A percentile compares a stretch with the other conserved stretches of the same genome.
Evolutionary conservation across 2,113 vertebrate species (phyloP).

Genomic region (Brachypteracias leptosomus): DNA sequence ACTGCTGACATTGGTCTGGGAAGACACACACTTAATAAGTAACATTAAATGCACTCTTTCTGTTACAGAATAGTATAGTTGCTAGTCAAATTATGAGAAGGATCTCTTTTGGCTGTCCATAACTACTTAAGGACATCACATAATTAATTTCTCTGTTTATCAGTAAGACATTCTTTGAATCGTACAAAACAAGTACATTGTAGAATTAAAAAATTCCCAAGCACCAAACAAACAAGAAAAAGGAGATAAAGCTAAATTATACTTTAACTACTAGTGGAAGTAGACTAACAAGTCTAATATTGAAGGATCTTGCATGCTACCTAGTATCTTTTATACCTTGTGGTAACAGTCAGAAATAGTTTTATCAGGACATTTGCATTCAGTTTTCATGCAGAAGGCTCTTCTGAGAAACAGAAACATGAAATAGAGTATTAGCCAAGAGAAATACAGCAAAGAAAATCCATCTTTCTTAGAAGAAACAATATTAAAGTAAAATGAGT

Average conservation of each 20-base stretch:
- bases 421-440: not conserved
- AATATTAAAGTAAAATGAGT: not conserved
- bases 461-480: not conserved
- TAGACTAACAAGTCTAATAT: not conserved
- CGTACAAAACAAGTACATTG: not conserved
- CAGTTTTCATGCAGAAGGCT: not conserved
- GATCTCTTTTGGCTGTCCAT: not conserved
- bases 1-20: not conserved
- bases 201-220: not conserved
- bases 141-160: not conserved
- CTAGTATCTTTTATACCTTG: not conserved
- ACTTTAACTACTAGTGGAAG: not conserved
- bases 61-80: not conserved
- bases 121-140: not conserved
- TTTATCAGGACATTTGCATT: not conserved
- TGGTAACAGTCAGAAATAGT: not conserved
- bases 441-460: not conserved
- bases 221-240: not conserved
- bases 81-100: not conserved
- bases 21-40: not conserved
- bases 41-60: not conserved
- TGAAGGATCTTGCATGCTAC: not conserved
- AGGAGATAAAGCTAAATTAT: not conserved
- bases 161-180: not conserved
- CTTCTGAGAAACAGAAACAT: not conserved